Conservation (phyloP, 92 coral and sea anemone species). For the Actinernus sp. region DNA sequence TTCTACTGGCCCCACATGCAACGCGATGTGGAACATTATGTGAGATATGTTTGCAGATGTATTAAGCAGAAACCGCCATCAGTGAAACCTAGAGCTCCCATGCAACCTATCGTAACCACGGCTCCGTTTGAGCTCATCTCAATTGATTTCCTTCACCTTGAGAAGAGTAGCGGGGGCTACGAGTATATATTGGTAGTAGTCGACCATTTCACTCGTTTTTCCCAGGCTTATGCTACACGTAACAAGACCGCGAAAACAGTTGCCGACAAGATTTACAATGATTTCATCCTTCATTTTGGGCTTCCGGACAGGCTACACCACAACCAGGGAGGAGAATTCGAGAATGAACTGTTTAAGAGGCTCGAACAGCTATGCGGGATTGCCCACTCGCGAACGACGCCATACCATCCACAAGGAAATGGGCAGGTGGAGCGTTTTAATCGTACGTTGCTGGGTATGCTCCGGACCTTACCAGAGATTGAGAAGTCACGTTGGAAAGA, state of each 20-base stretch:
- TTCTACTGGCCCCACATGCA: slow-evolving; percentile 70
- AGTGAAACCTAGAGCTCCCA: background rate
- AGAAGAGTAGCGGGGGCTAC: slow-evolving; percentile 18
- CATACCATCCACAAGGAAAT: slow-evolving; percentile 48
- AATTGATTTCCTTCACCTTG: slow-evolving; percentile 45
- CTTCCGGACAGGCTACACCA: slow-evolving; percentile 30
- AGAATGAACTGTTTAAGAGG: slow-evolving; percentile 21
- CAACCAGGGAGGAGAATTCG: slow-evolving; percentile 57
- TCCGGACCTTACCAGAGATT: too few species aligned
- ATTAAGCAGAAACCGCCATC: slow-evolving; percentile 23
- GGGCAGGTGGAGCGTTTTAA: slow-evolving; percentile 44
- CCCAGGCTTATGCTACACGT: slow-evolving; percentile 37
- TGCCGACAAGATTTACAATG: slow-evolving; percentile 38
- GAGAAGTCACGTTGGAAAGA: too few species aligned
- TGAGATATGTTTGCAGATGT: slow-evolving; percentile 33
- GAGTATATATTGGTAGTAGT: slow-evolving; percentile 30
- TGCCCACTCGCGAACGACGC: slow-evolving; percentile 38
- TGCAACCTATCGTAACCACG: slow-evolving; percentile 10
- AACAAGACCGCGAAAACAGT: slow-evolving; percentile 35
- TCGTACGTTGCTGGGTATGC: slow-evolving; percentile 30
- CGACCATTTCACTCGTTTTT: slow-evolving; percentile 30
- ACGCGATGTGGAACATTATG: slow-evolving; percentile 44
- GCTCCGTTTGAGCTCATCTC: slow-evolving; percentile 37
- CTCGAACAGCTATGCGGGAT: slow-evolving; percentile 49
- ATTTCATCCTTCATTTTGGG: slow-evolving; percentile 39